phyloP scores from a whole-genome alignment of 1,140 invertebrate species.

The Trigoniulus corallinus region DNA sequence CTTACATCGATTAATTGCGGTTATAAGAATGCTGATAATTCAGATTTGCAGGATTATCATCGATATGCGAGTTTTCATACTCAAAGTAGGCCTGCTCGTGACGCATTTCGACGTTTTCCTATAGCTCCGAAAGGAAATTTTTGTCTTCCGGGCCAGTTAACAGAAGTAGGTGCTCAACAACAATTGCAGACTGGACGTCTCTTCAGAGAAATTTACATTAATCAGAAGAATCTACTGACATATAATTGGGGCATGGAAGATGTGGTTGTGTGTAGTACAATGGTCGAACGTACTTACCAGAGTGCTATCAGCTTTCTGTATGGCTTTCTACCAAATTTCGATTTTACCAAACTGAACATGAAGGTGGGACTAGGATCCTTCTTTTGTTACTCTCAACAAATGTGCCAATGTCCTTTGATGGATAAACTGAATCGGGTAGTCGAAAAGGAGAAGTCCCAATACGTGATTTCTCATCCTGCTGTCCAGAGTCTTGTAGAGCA shows the following conservation, averaged over 20 bases:
- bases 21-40: conserved; percentile 15
- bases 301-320: conserved; percentile 65
- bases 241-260: conserved; percentile 35
- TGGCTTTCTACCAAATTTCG: conserved; percentile 45
- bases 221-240: conserved; percentile 34
- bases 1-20: conserved; percentile 60
- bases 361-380: conserved; percentile 57
- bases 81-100: conserved; percentile 20
- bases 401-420: conserved; percentile 54
- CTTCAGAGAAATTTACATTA: conserved; percentile 48
- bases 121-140: conserved; percentile 39
- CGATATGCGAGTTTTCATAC: conserved; percentile 14
- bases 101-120: conserved; percentile 66
- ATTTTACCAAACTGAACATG: conserved; percentile 33
- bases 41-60: conserved; percentile 17
- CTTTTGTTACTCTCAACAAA: conserved; percentile 57
- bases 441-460: conserved; percentile 12
- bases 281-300: conserved; percentile 73
- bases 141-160: conserved; percentile 53
- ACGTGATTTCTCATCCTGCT: conserved; percentile 29
- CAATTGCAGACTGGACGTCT: conserved; percentile 55
- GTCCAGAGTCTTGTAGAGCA: conserved; percentile 41
- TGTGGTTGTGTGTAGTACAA: conserved; percentile 56
- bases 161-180: conserved; percentile 49
- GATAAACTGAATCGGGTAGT: conserved; percentile 25